Conservation (phyloP, 2,888 invertebrate species). For the Lissonota sp. region DNA sequence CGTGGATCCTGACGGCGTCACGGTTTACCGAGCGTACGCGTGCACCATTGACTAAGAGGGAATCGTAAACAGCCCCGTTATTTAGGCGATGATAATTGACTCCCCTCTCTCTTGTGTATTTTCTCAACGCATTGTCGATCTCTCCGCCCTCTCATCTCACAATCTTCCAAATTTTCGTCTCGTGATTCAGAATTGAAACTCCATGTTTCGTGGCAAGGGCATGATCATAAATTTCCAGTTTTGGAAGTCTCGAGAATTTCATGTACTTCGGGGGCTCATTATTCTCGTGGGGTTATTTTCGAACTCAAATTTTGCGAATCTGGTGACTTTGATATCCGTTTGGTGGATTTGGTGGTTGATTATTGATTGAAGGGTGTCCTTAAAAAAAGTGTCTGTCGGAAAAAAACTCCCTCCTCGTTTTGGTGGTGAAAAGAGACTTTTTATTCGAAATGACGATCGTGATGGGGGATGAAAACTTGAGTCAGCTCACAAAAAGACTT, state of each 20-base stretch:
- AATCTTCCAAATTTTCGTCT: slow-evolving; percentile 13
- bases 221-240: too few relatives aligned
- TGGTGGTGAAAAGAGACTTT: slow-evolving; percentile 21
- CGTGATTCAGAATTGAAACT: slow-evolving; percentile 38
- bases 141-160: background rate
- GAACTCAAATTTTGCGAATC: too few relatives aligned
- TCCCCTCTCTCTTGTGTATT: slow-evolving; percentile 63
- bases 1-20: slow-evolving; percentile 27
- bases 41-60: slow-evolving; percentile 56
- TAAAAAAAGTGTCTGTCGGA: too few relatives aligned
- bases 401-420: background rate
- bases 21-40: slow-evolving; percentile 36
- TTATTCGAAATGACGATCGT: slow-evolving; percentile 31
- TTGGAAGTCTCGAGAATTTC: too few relatives aligned
- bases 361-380: too few relatives aligned
- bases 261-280: too few relatives aligned
- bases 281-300: too few relatives aligned
- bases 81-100: slow-evolving; percentile 82
- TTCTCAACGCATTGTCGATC: slow-evolving; percentile 49
- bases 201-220: background rate
- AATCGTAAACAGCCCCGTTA: slow-evolving; percentile 81
- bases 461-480: background rate
- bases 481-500: slow-evolving; percentile 35
- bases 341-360: too few relatives aligned
- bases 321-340: too few relatives aligned